Percentiles rank a stretch among this genome's conserved stretches.
Conservation (phyloP, 2,797 vertebrate genomes). For the Brotula barbata region DNA sequence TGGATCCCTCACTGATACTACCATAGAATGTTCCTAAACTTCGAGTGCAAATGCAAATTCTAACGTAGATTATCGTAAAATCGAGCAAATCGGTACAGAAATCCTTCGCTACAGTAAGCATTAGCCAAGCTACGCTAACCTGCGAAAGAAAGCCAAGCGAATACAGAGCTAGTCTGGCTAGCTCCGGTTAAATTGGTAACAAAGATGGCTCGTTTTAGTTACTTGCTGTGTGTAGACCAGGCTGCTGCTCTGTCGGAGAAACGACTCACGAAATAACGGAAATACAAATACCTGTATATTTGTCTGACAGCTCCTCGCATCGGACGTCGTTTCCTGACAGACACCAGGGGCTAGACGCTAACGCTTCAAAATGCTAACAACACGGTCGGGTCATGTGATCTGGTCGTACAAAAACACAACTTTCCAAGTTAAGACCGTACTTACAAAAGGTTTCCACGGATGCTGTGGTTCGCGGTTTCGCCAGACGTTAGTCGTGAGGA, state of each 20-base stretch:
- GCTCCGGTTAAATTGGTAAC: conserved; percentile 5
- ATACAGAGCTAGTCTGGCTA: conserved; percentile 28
- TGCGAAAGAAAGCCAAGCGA: conserved; percentile 31
- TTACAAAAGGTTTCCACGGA: not conserved
- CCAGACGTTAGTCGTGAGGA: no score
- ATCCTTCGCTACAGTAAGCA: not conserved
- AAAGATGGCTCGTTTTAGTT: conserved; percentile 10
- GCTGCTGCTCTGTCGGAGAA: not conserved
- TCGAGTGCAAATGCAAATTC: no score
- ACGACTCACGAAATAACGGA: not conserved
- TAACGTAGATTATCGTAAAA: no score
- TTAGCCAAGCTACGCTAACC: conserved; percentile 33
- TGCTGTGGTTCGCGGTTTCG: not conserved
- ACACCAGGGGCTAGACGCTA: conserved; percentile 30
- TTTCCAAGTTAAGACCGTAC: not conserved
- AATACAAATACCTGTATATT: no score
- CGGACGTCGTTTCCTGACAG: conserved; percentile 66
- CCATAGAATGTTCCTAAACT: no score
- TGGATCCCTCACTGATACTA: no score
- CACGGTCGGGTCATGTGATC: conserved; percentile 64
- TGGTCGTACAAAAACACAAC: conserved; percentile 3
- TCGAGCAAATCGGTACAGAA: no score
- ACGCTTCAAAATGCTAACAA: conserved; percentile 34
- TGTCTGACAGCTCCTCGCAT: no score
- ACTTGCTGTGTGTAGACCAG: conserved; percentile 21